phyloP scores from a whole-genome alignment of 1,140 invertebrate species.

The Trinorchestia longiramus region DNA sequence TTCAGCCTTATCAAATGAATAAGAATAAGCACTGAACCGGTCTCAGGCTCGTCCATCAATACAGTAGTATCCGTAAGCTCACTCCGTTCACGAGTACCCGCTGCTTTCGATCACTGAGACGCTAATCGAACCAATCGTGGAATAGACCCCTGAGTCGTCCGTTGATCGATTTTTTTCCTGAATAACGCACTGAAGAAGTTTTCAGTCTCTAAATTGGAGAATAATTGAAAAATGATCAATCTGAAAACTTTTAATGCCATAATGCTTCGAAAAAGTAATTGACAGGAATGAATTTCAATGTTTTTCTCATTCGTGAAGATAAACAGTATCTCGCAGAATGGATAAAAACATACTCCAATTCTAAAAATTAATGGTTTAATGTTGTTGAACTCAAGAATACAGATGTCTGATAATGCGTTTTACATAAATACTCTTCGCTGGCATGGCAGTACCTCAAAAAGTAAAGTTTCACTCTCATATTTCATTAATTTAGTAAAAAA shows the following conservation, averaged over 20 bases:
- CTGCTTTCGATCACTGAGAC: not conserved
- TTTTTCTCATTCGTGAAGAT: no score
- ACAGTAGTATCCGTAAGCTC: not conserved
- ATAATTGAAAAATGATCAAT: not conserved
- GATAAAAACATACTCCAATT: not conserved
- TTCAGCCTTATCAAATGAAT: not conserved
- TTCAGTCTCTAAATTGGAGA: not conserved
- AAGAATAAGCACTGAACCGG: not conserved
- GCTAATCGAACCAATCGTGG: not conserved
- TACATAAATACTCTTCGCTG: not conserved
- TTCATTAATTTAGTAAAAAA: not conserved
- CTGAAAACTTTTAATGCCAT: not conserved
- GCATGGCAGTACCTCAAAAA: not conserved
- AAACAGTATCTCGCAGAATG: not conserved
- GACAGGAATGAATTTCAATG: no score
- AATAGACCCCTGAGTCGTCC: not conserved
- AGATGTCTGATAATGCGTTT: not conserved
- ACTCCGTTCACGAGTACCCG: not conserved
- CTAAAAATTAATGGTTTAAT: not conserved
- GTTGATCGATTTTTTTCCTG: not conserved
- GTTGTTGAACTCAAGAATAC: not conserved
- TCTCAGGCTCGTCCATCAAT: not conserved
- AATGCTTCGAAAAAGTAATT: not conserved
- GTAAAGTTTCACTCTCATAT: not conserved
- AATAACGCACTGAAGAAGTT: not conserved